Evolutionary conservation across 2,888 invertebrate species (phyloP).

Genomic region (Morpho helenor): DNA sequence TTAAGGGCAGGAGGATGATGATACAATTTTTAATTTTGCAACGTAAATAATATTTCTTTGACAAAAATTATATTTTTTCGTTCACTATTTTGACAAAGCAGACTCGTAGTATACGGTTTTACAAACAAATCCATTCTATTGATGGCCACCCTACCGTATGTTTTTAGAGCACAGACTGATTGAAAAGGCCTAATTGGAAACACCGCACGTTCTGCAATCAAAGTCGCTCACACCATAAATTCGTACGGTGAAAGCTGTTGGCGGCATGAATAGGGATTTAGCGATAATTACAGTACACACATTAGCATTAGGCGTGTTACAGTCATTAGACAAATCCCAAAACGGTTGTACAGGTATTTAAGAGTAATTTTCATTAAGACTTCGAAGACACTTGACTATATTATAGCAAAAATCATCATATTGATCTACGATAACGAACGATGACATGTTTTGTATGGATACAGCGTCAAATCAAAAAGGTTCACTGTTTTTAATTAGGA

Average conservation of each 20-base stretch:
- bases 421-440: background rate
- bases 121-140: too few relatives aligned
- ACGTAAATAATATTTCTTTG: too few relatives aligned
- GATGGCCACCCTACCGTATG: conserved; percentile 30
- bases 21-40: too few relatives aligned
- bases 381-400: too few relatives aligned
- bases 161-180: conserved; percentile 37
- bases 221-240: conserved; percentile 35
- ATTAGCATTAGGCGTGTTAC: conserved; percentile 13
- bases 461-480: too few relatives aligned
- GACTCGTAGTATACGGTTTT: too few relatives aligned
- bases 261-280: conserved; percentile 37
- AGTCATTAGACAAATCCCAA: conserved; percentile 6
- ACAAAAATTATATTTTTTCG: too few relatives aligned
- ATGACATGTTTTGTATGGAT: too few relatives aligned
- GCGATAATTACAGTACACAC: conserved; percentile 38
- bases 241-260: conserved; percentile 30
- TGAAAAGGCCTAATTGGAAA: conserved; percentile 51
- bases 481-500: too few relatives aligned
- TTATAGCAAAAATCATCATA: background rate
- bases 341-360: background rate
- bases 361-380: too few relatives aligned
- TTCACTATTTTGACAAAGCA: too few relatives aligned
- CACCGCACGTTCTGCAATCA: conserved; percentile 43
- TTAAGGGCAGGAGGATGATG: too few relatives aligned